Conservation (phyloP, 2,113 vertebrate genomes). For the Hypanus sabinus region DNA sequence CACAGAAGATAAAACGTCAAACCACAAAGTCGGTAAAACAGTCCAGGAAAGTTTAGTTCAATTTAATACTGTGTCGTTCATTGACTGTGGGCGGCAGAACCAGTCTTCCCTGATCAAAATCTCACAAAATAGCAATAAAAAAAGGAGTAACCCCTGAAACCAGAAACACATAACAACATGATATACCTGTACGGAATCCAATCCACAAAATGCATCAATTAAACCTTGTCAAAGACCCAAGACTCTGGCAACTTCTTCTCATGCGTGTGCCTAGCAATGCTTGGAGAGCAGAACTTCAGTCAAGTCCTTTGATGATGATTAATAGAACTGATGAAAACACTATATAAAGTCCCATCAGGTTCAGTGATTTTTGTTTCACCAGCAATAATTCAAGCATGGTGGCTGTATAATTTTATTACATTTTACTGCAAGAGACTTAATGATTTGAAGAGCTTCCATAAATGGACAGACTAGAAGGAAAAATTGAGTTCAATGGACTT, state of each 20-base stretch:
- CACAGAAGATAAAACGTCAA: no score
- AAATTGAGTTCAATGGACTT: background rate
- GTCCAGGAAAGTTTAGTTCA: no score
- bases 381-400: background rate
- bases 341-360: background rate
- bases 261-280: background rate
- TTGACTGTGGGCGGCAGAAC: no score
- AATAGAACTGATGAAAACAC: background rate
- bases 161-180: no score
- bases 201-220: no score
- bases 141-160: no score
- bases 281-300: background rate
- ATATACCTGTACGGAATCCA: no score
- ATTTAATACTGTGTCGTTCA: no score
- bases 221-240: no score
- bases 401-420: background rate
- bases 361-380: background rate
- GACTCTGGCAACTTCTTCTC: background rate
- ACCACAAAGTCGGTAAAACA: no score
- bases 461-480: background rate
- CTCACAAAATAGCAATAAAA: no score
- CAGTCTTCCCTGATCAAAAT: no score
- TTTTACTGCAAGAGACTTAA: background rate
- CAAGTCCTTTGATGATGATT: background rate
- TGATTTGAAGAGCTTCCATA: background rate